Evolutionary conservation across 2,113 vertebrate species (phyloP).

Genomic region (Pseudorhombus dupliciocellatus): DNA sequence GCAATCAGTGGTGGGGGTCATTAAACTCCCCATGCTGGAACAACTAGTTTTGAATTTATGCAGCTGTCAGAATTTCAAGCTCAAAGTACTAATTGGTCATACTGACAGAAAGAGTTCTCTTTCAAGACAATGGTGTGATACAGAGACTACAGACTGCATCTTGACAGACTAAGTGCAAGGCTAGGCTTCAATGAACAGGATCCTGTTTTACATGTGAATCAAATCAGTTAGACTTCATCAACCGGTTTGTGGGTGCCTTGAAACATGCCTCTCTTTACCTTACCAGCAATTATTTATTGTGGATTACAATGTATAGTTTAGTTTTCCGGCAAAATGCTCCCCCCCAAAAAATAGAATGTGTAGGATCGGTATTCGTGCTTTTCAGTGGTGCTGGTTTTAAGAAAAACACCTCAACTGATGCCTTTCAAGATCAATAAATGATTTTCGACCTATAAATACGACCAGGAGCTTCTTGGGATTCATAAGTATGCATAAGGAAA

Average conservation of each 20-base stretch:
- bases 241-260: background rate
- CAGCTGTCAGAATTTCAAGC: background rate
- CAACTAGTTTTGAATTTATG: background rate
- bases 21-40: background rate
- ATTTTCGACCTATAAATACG: background rate
- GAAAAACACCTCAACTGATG: background rate
- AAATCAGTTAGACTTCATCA: slow-evolving; percentile 10
- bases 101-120: background rate
- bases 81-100: background rate
- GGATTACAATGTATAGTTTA: background rate
- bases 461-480: background rate
- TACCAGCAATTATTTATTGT: background rate
- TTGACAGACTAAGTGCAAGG: no score
- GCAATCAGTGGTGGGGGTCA: background rate
- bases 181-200: background rate
- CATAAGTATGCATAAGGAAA: background rate
- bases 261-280: background rate
- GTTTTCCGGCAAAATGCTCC: background rate
- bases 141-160: background rate
- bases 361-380: background rate
- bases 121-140: background rate
- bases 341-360: background rate
- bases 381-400: background rate
- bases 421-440: background rate
- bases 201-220: background rate